Conservation (phyloP, 2,888 invertebrate species). For the Dromius quadrimaculatus region DNA sequence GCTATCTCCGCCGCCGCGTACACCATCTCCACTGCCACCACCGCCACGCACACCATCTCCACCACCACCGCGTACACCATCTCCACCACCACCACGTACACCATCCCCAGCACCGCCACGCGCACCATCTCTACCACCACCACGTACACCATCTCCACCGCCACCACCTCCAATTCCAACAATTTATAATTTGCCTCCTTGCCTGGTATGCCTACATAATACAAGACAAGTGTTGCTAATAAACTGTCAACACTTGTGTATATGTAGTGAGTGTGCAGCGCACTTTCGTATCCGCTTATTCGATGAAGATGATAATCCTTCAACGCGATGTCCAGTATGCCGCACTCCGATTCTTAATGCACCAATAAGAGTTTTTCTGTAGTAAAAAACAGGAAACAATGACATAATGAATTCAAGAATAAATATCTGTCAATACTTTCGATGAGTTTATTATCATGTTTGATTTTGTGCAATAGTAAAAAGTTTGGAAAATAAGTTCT, state of each 20-base stretch:
- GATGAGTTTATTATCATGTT: no score
- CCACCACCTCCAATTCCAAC: not conserved
- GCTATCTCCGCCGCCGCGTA: no score
- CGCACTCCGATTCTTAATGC: not conserved
- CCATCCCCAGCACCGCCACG: no score
- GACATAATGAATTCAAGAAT: not conserved
- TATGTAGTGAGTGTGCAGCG: not conserved
- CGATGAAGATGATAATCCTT: not conserved
- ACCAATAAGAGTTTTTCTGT: not conserved
- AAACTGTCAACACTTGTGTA: not conserved
- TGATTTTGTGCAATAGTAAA: no score
- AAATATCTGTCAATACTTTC: no score
- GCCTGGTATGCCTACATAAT: not conserved
- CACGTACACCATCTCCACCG: no score
- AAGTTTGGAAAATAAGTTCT: no score
- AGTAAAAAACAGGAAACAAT: not conserved
- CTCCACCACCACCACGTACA: no score
- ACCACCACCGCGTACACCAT: no score
- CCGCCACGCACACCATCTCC: no score
- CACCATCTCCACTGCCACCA: no score
- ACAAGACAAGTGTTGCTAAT: not conserved
- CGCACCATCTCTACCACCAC: no score
- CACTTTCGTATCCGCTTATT: not conserved
- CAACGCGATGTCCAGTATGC: slow-evolving; percentile 9
- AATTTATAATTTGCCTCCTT: not conserved